phyloP scores from a whole-genome alignment of 2,888 invertebrate genomes.

The Meta bourneti region DNA sequence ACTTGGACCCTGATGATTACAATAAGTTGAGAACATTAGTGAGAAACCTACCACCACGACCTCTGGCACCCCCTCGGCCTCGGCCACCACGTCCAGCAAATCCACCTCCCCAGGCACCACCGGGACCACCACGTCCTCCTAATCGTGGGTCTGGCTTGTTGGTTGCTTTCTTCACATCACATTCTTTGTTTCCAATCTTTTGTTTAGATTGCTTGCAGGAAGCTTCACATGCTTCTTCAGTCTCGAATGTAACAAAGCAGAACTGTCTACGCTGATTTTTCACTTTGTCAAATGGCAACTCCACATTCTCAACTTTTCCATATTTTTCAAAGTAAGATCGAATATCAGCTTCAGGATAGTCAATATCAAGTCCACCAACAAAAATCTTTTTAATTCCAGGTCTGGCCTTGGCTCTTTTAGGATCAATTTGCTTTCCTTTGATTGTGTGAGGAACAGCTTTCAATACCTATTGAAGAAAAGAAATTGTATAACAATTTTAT shows the following conservation, averaged over 20 bases:
- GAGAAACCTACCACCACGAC: conserved; percentile 60
- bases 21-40: too few species aligned
- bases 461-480: conserved; percentile 71
- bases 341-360: conserved; percentile 95
- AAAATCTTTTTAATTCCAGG: conserved; percentile 93
- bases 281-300: conserved; percentile 98
- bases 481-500: too few species aligned
- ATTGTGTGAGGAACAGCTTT: conserved; percentile 90
- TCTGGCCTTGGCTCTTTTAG: conserved; percentile 96
- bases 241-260: conserved; percentile 98
- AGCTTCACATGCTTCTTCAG: conserved; percentile 95
- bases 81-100: conserved; percentile 65
- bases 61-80: conserved; percentile 67
- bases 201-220: conserved; percentile 94
- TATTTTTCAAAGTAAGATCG: conserved; percentile 94
- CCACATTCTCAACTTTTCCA: conserved; percentile 87
- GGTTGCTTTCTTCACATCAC: conserved; percentile 96
- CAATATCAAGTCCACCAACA: conserved; percentile 95
- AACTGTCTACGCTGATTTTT: conserved; percentile 98
- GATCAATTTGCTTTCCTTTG: conserved; percentile 96
- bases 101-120: conserved; percentile 65
- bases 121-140: conserved; percentile 68
- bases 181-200: conserved; percentile 95
- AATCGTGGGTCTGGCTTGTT: conserved; percentile 82
- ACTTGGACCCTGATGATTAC: too few species aligned